A percentile compares a stretch with the other conserved stretches of the same genome.
Evolutionary conservation across 2,888 invertebrate genomes (phyloP).

Genomic region (Thymelicus acteon): DNA sequence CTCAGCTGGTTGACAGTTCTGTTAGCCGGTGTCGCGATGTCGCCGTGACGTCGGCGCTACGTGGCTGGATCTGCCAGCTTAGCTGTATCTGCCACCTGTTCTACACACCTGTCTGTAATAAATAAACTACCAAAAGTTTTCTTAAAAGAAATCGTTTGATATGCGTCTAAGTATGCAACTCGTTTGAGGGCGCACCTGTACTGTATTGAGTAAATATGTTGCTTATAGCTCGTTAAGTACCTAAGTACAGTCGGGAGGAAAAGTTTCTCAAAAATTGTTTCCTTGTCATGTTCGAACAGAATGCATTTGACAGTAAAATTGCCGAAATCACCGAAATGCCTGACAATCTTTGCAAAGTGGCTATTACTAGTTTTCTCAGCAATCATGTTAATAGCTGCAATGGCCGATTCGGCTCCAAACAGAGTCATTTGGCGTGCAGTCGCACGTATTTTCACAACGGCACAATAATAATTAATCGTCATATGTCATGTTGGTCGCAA

Average conservation of each 20-base stretch:
- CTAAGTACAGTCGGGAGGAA: neutral
- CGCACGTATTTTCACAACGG: constrained; percentile 61
- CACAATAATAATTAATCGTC: constrained; percentile 74
- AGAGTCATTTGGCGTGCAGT: constrained; percentile 50
- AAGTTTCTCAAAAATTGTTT: neutral
- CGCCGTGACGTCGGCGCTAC: constrained; percentile 1
- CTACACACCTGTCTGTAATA: constrained; percentile 35
- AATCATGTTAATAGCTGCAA: constrained; percentile 38
- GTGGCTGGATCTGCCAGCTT: constrained; percentile 10
- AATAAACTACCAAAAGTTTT: constrained; percentile 38
- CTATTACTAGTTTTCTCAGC: constrained; percentile 51
- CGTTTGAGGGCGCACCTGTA: constrained; percentile 29
- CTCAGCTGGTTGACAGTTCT: constrained; percentile 36
- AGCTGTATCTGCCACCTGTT: constrained; percentile 33
- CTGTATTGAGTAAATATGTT: constrained; percentile 2
- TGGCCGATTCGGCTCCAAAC: constrained; percentile 46
- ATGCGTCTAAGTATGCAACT: constrained; percentile 28
- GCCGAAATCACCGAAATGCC: constrained; percentile 24
- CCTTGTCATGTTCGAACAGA: constrained; percentile 5
- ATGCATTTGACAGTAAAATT: constrained; percentile 23
- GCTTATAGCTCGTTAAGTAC: neutral
- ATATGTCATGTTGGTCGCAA: constrained; percentile 76
- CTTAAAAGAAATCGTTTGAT: constrained; percentile 35
- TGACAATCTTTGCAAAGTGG: constrained; percentile 30
- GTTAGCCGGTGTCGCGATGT: constrained; percentile 16